These are phyloP conservation scores for Drosophila carrolli DNA, from an alignment of 1,140 invertebrate species.

Conservation along the genomic window DNA sequence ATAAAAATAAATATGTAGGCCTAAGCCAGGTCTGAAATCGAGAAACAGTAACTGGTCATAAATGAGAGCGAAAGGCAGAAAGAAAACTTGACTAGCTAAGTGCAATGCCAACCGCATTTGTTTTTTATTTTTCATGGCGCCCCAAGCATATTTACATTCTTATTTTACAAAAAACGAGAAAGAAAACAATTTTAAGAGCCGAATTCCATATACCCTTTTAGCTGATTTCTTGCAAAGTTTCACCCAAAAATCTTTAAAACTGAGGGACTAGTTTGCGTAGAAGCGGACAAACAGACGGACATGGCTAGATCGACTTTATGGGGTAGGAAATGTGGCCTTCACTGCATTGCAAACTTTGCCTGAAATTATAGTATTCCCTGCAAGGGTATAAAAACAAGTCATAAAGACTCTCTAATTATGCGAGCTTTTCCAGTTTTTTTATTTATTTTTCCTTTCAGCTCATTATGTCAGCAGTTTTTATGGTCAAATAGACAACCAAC, in stretches of 20 bases:
- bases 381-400: no score
- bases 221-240: no score
- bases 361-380: no score
- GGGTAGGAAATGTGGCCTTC: no score
- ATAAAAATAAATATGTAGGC: constrained; percentile 18
- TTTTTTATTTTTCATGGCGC: constrained; percentile 23
- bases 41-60: constrained; percentile 21
- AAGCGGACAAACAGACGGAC: no score
- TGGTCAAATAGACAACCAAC: constrained; percentile 22
- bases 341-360: no score
- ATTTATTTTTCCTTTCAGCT: constrained; percentile 35
- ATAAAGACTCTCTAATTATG: not conserved
- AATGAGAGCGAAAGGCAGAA: constrained; percentile 45
- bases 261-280: no score
- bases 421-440: constrained; percentile 2
- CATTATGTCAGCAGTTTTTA: constrained; percentile 63
- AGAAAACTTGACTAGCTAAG: constrained; percentile 19
- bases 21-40: constrained; percentile 12
- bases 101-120: constrained; percentile 57
- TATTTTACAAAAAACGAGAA: not conserved
- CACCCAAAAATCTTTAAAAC: no score
- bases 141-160: not conserved
- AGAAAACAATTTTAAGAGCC: no score
- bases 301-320: no score
- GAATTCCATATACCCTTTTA: no score